A percentile compares a stretch with the other conserved stretches of the same genome.
Conservation (phyloP, 2,888 invertebrate genomes). For the Heteromyza rotundicornis region DNA sequence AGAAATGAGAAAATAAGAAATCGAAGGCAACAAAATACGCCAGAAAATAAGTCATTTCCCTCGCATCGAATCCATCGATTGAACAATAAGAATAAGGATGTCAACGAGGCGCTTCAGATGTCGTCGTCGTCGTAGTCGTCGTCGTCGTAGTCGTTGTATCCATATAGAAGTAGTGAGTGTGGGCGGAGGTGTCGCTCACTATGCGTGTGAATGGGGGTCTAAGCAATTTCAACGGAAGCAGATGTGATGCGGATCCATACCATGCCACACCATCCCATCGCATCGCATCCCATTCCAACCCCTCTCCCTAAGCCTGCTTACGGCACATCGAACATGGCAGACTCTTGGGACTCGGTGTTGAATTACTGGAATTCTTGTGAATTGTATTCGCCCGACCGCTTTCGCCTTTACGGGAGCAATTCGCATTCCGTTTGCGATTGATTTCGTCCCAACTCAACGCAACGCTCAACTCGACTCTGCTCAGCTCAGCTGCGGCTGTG, state of each 20-base stretch:
- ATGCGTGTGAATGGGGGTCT: too few relatives aligned
- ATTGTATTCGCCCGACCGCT: background rate
- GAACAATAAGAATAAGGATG: constrained; percentile 45
- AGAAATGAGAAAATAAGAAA: background rate
- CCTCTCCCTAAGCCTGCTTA: too few relatives aligned
- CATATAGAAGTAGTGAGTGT: too few relatives aligned
- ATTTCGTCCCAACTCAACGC: too few relatives aligned
- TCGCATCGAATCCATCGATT: constrained; percentile 43
- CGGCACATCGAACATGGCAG: constrained; percentile 5
- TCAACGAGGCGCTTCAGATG: constrained; percentile 54
- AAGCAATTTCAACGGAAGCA: too few relatives aligned
- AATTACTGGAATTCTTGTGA: constrained; percentile 18
- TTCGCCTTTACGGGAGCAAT: too few relatives aligned
- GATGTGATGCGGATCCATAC: too few relatives aligned
- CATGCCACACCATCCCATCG: too few relatives aligned
- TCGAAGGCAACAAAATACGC: constrained; percentile 32
- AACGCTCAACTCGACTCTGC: too few relatives aligned
- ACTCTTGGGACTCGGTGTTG: constrained; percentile 19
- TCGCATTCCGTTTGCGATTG: too few relatives aligned
- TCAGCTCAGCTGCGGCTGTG: too few relatives aligned
- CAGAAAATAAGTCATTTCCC: constrained; percentile 55
- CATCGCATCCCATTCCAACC: too few relatives aligned
- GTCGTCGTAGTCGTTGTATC: constrained; percentile 24
- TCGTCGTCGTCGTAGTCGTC: constrained; percentile 34
- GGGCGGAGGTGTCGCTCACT: constrained; percentile 17